A percentile compares a stretch with the other conserved stretches of the same genome.
These are phyloP conservation scores for Scaptomyza montana DNA, from an alignment of 1,140 invertebrate species.

Conservation along the genomic window DNA sequence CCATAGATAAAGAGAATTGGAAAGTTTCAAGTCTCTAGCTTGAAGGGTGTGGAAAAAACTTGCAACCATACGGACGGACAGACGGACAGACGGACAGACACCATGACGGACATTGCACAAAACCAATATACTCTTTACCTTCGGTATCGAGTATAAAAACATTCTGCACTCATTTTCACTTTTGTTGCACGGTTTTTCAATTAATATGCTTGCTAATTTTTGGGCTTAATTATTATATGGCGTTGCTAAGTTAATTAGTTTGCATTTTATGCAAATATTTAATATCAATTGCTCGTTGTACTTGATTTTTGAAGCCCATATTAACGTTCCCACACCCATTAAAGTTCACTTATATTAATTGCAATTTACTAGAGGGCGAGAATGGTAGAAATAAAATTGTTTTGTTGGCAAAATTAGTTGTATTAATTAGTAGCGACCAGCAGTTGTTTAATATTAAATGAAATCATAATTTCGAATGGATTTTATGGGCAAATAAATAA, in stretches of 20 bases:
- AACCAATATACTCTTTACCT: too few species aligned
- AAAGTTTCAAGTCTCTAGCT: too few species aligned
- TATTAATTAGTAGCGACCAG: constrained; percentile 27
- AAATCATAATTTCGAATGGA: not conserved
- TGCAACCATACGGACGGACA: too few species aligned
- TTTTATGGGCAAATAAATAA: not conserved
- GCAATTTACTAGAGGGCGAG: not conserved
- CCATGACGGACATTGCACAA: too few species aligned
- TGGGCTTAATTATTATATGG: constrained; percentile 33
- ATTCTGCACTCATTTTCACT: too few species aligned
- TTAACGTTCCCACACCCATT: constrained; percentile 22
- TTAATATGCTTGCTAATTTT: constrained; percentile 43
- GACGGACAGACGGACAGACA: too few species aligned
- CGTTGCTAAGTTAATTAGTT: constrained; percentile 52
- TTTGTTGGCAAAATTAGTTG: not conserved
- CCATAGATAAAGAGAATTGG: too few species aligned
- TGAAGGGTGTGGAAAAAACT: too few species aligned
- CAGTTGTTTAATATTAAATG: constrained; percentile 37
- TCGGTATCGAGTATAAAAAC: too few species aligned
- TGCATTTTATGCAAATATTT: constrained; percentile 43
- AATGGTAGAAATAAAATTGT: not conserved
- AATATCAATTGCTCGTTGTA: constrained; percentile 6
- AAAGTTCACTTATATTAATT: constrained; percentile 18
- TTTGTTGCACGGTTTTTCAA: constrained; percentile 11
- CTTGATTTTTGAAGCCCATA: too few species aligned